Evolutionary conservation across 1,140 invertebrate genomes (phyloP), one percentile per base, ranked within the genome.

Genomic region (Heliconius congener): DNA sequence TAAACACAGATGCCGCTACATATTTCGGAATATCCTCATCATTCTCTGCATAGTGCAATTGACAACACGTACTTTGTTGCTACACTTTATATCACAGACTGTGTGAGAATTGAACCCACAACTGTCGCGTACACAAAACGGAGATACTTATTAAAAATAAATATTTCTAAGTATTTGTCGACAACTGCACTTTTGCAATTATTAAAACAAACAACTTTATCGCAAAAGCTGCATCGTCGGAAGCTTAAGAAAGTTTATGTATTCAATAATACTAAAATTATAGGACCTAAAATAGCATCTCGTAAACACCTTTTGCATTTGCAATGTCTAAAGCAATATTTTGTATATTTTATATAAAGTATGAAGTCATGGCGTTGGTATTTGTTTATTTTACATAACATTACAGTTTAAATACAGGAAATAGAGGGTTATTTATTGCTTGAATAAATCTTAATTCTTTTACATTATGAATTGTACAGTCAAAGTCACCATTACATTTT

Each of bases 251-350:
- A n/a, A 57, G 3, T 57, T n/a, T 57, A 23, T n/a, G 19, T 18
- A n/a, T 55, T 55, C 19, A 57, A 57, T 57, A 57, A 57, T 23
- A 57, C 55, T 57, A 23, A 57, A 19, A 23, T 3, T 57, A 23
- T 30, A 66, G 11, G 27, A 66, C 6, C 27, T 66, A 66, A 66
- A 66, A 66, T 66, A 66, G 60, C 23, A 27, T 66, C 23, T 11
- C 30, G 60, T 27, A 66, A 66, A 66, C 60, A 66, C 4, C 60
- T 27, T 66, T 30, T 30, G 60, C 60, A 66, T 66, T 66, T 66
- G 60, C 23, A 27, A 30, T 16, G 60, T 66, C 23, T 30, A 66
- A 5, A 27, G 23, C 5, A 30, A 66, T 66, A 66, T 66, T 66
- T 66, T 66, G 1, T 9, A 11, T 4, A 30, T 66, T 30, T 66